Conservation (phyloP, 1,140 invertebrate species). For the Proctacanthus coquilletti region DNA sequence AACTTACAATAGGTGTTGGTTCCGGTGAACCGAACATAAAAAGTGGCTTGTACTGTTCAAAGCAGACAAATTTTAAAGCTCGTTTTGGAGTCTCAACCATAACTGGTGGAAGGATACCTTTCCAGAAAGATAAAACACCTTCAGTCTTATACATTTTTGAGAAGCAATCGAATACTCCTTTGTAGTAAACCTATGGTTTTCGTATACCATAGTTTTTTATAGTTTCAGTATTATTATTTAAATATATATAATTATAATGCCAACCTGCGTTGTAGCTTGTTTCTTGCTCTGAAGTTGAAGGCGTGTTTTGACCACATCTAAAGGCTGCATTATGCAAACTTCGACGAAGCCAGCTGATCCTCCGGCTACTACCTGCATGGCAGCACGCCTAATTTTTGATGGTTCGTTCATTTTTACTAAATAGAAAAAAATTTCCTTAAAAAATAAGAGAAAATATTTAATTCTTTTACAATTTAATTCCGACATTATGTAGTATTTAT, state of each 20-base stretch:
- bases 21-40: constrained; percentile 58
- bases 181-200: constrained; percentile 47
- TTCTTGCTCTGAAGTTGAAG: constrained; percentile 56
- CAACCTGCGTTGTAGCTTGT: background rate
- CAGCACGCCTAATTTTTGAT: too few relatives aligned
- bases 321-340: constrained; percentile 89
- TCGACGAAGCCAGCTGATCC: constrained; percentile 86
- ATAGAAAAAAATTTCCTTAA: too few relatives aligned
- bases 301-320: constrained; percentile 83
- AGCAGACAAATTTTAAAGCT: constrained; percentile 85
- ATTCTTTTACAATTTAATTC: too few relatives aligned
- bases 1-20: constrained; percentile 54
- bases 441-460: too few relatives aligned
- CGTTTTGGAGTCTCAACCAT: constrained; percentile 89
- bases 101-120: constrained; percentile 83
- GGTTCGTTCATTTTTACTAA: too few relatives aligned
- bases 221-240: too few relatives aligned
- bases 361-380: constrained; percentile 72
- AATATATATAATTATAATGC: too few relatives aligned
- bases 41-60: constrained; percentile 80
- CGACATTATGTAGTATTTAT: too few relatives aligned
- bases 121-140: constrained; percentile 70
- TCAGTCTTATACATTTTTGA: constrained; percentile 74
- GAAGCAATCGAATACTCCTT: constrained; percentile 73
- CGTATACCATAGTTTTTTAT: too few relatives aligned